Evolutionary conservation across 2,888 invertebrate species (phyloP).

Genomic region (Chrysopilus asiliformis): DNA sequence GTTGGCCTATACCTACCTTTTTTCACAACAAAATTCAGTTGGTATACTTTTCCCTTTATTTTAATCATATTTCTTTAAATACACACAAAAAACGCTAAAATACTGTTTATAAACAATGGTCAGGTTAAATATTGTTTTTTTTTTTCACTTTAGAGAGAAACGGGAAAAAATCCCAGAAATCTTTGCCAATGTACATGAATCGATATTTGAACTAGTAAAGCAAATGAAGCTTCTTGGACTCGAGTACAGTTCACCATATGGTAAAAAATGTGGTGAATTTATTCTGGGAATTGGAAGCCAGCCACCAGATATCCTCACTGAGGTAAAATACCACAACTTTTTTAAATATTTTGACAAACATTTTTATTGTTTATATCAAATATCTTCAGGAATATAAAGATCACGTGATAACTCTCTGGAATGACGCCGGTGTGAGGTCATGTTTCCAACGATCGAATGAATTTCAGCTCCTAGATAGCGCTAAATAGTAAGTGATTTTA

Average conservation of each 20-base stretch:
- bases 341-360: slow-evolving; percentile 5
- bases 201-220: slow-evolving; percentile 50
- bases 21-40: too few relatives aligned
- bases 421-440: slow-evolving; percentile 54
- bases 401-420: slow-evolving; percentile 52
- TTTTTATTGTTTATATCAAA: slow-evolving; percentile 12
- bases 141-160: slow-evolving; percentile 44
- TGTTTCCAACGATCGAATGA: slow-evolving; percentile 59
- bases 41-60: too few relatives aligned
- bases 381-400: slow-evolving; percentile 56
- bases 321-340: slow-evolving; percentile 27
- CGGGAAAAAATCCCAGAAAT: slow-evolving; percentile 52
- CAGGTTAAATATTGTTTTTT: too few relatives aligned
- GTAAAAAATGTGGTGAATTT: slow-evolving; percentile 32
- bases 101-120: too few relatives aligned
- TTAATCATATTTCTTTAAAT: too few relatives aligned
- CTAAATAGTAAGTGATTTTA: slow-evolving; percentile 58
- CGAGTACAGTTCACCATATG: slow-evolving; percentile 36
- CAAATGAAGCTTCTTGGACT: slow-evolving; percentile 44
- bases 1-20: too few relatives aligned
- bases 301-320: slow-evolving; percentile 41
- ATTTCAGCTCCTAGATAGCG: slow-evolving; percentile 66
- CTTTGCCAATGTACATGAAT: slow-evolving; percentile 59
- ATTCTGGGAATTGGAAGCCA: slow-evolving; percentile 41
- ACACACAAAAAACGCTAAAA: too few relatives aligned